Base-by-base conservation (phyloP, 2,113 vertebrate species). In the Corythoichthys intestinalis region DNA sequence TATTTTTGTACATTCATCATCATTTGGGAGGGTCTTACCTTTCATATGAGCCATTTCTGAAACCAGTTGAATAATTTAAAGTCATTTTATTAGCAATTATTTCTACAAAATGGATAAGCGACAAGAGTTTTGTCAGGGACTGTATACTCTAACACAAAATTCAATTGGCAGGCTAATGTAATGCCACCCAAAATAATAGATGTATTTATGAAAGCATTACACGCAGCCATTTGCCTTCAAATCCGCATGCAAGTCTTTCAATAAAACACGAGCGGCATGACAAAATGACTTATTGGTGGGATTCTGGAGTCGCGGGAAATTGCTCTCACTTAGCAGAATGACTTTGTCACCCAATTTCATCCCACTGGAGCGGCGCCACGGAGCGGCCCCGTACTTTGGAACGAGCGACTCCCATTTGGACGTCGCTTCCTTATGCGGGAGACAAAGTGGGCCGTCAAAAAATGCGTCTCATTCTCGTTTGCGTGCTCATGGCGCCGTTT, bases 301-400 rank as follows among this genome's bases (percentile, higher is more conserved):
- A 11, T 44, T 9, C 9, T 4, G 17, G 17, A 57, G 70, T 68
- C 71, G 13, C 50, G 12, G 58, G 20, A 77, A 79, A 84, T 67
- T 34, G 71, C 69, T 68, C 59, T 76, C 73, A 80, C 72, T 85
- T 77, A 69, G 67, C 46, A 4, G 70, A 80, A 81, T 81, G 34
- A 82, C 65, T 80, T 47, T 66, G 71, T 71, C 64, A 8, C 67
- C 58, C 71, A 62, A 63, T 79, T 74, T 63, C 53, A 70, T 66
- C 61, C 50, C 0, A 28, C 17, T 74, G 84, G 75, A 75, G 70
- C 76, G 50, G 56, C 28, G 62, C 71, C 76, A 74, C 54, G 14
- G 65, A 80, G 63, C 20, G 20, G 11, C 41, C 52, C 49, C n/a
- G 38, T 41, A 78, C 56, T 58, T 35, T 37, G 10, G 9, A 58